Conservation (phyloP, 2,113 vertebrate genomes). For the Sphaerodactylus townsendi region DNA sequence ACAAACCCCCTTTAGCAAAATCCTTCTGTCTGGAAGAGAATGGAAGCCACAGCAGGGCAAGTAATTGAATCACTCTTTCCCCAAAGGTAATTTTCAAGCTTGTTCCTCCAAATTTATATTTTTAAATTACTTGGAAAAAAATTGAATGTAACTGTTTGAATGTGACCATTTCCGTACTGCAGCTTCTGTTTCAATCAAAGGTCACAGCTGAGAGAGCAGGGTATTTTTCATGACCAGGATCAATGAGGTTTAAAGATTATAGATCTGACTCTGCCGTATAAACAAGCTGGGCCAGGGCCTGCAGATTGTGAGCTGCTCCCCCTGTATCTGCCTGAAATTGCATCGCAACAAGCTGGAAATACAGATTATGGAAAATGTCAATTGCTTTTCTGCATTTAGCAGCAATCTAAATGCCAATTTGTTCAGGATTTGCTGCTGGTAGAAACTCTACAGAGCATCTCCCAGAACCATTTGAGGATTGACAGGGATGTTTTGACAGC, state of each 20-base stretch:
- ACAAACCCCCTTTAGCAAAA: conserved; percentile 46
- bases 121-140: conserved; percentile 60
- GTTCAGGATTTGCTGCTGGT: conserved; percentile 72
- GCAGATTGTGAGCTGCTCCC: conserved; percentile 55
- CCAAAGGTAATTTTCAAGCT: conserved; percentile 65
- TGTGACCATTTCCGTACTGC: conserved; percentile 62
- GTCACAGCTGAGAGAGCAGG: conserved; percentile 54
- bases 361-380: conserved; percentile 75
- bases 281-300: conserved; percentile 57
- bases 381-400: conserved; percentile 72
- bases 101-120: conserved; percentile 63
- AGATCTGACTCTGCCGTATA: conserved; percentile 65
- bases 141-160: conserved; percentile 62
- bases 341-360: conserved; percentile 68
- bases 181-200: conserved; percentile 62
- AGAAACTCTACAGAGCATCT: conserved; percentile 59
- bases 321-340: conserved; percentile 69
- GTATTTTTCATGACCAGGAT: conserved; percentile 68
- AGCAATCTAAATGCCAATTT: conserved; percentile 74
- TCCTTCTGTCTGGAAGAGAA: conserved; percentile 18
- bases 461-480: conserved; percentile 62
- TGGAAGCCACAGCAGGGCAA: conserved; percentile 46
- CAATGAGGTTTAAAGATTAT: conserved; percentile 72
- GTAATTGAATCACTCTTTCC: conserved; percentile 54
- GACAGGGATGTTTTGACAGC: conserved; percentile 71